Evolutionary conservation across 2,113 vertebrate species (phyloP).

Genomic region (Ptilorrhoa leucosticta): DNA sequence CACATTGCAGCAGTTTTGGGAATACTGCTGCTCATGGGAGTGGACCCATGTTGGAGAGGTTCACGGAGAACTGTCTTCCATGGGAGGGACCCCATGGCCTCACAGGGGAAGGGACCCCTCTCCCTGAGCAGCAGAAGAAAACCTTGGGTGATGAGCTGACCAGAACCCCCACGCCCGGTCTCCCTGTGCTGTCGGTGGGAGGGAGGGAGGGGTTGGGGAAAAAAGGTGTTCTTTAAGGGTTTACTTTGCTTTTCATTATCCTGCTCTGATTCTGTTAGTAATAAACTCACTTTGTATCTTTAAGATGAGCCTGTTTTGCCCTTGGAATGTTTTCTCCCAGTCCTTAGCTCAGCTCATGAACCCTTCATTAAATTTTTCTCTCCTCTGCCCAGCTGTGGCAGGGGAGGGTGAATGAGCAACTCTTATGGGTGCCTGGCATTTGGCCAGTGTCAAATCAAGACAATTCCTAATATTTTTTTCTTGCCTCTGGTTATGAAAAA

Average conservation of each 20-base stretch:
- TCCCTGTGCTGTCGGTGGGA: fast-evolving
- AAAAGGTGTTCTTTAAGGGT: neutral
- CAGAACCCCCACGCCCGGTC: neutral
- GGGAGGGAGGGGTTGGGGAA: fast-evolving
- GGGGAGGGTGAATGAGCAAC: fast-evolving
- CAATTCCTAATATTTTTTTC: neutral
- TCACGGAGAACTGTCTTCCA: fast-evolving
- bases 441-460: neutral
- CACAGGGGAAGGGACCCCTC: neutral
- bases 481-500: neutral
- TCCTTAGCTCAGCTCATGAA: neutral
- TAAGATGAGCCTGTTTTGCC: neutral
- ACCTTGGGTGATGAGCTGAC: neutral
- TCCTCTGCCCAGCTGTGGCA: neutral
- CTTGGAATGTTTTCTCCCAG: neutral
- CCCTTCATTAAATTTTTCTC: neutral
- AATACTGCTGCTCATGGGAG: fast-evolving
- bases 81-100: fast-evolving
- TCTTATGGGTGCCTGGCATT: neutral
- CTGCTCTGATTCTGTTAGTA: neutral
- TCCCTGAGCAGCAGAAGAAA: fast-evolving
- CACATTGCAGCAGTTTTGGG: fast-evolving
- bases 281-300: neutral
- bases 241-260: neutral
- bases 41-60: fast-evolving